phyloP scores from a whole-genome alignment of 2,113 vertebrate species.

The Thymallus thymallus region DNA sequence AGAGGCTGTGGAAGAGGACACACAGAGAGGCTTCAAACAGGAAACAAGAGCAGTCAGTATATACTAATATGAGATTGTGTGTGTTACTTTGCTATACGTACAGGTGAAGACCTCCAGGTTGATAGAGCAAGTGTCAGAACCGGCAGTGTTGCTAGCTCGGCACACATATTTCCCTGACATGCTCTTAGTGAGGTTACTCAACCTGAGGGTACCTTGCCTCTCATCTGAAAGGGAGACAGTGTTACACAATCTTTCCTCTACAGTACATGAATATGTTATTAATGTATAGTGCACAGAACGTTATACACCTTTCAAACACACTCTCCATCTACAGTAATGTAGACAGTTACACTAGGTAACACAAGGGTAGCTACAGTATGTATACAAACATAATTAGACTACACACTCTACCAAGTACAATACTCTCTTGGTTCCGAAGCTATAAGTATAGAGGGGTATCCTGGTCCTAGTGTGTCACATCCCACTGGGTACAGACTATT shows the following conservation, averaged over 20 bases:
- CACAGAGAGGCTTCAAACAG: background rate
- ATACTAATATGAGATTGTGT: background rate
- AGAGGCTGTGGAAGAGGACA: slow-evolving; percentile 64
- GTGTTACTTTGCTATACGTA: slow-evolving; percentile 59
- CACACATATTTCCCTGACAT: slow-evolving; percentile 87
- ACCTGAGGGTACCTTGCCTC: slow-evolving; percentile 75
- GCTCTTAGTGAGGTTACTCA: slow-evolving; percentile 81
- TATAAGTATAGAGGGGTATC: too few relatives aligned
- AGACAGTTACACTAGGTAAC: background rate
- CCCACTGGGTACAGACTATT: too few relatives aligned
- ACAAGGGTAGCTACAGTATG: background rate
- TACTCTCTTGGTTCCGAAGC: background rate
- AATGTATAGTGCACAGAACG: background rate
- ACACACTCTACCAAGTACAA: background rate
- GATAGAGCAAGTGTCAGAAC: slow-evolving; percentile 81
- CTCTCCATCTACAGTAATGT: background rate
- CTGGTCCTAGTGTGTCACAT: too few relatives aligned
- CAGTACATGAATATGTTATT: background rate
- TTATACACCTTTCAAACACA: background rate
- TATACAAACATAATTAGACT: background rate
- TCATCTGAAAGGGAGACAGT: slow-evolving; percentile 71
- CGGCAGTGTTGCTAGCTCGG: slow-evolving; percentile 78
- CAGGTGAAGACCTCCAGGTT: slow-evolving; percentile 83
- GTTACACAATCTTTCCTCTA: background rate
- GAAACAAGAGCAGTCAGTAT: background rate